These are phyloP conservation scores for Terebella lapidaria DNA, from an alignment of 2,888 invertebrate genomes.

Conservation along the genomic window DNA sequence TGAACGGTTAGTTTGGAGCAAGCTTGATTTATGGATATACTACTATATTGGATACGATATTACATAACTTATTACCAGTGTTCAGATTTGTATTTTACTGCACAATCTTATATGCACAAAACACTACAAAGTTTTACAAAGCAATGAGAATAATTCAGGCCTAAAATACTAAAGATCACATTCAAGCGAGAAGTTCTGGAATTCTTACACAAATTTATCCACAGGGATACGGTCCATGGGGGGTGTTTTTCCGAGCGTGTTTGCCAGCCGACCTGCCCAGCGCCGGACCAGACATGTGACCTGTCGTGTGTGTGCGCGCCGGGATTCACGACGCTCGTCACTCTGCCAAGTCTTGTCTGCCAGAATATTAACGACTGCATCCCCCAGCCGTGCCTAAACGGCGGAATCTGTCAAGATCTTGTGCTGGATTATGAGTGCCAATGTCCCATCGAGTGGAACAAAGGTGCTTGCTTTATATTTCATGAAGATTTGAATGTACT, in stretches of 20 bases:
- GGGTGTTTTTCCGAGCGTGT: slow-evolving; percentile 15
- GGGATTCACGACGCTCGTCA: slow-evolving; percentile 15
- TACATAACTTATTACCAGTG: too few relatives aligned
- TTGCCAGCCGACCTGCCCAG: slow-evolving; percentile 19
- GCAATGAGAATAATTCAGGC: too few relatives aligned
- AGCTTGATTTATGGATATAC: too few relatives aligned
- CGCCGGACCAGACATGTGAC: slow-evolving; percentile 21
- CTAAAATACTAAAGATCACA: too few relatives aligned
- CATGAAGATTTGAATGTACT: too few relatives aligned
- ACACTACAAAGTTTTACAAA: too few relatives aligned
- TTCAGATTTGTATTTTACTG: too few relatives aligned
- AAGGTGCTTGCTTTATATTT: slow-evolving; percentile 18
- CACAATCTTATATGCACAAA: too few relatives aligned
- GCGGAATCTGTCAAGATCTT: slow-evolving; percentile 75
- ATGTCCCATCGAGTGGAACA: slow-evolving; percentile 56
- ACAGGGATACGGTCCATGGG: slow-evolving; percentile 10
- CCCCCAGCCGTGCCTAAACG: slow-evolving; percentile 26
- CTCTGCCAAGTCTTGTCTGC: slow-evolving; percentile 13
- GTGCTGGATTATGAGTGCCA: slow-evolving; percentile 84
- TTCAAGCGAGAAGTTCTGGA: too few relatives aligned
- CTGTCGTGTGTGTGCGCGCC: slow-evolving; percentile 19
- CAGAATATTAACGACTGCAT: slow-evolving; percentile 25
- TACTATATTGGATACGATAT: too few relatives aligned
- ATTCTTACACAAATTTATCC: too few relatives aligned
- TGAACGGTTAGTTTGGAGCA: slow-evolving; percentile 16